These are phyloP conservation scores for Todiramphus saurophagus DNA, from an alignment of 2,113 vertebrate genomes.

Conservation along the genomic window DNA sequence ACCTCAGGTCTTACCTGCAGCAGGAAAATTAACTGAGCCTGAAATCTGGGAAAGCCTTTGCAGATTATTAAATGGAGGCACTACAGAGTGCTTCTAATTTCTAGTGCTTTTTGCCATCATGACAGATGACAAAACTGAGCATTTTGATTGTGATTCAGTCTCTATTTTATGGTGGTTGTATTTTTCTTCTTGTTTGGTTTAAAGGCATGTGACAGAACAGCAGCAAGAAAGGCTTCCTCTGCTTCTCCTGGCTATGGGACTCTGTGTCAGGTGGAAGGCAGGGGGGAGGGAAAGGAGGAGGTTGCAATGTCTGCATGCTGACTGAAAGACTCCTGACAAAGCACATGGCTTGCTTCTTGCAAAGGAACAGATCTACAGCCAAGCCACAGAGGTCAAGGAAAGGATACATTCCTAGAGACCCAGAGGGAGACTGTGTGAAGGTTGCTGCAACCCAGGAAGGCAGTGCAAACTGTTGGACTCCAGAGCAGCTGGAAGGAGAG, in stretches of 20 bases:
- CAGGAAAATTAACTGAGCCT: background rate
- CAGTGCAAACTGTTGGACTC: background rate
- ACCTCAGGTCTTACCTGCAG: background rate
- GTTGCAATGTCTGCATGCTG: background rate
- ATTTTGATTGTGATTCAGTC: background rate
- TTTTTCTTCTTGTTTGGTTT: background rate
- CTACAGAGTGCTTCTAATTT: background rate
- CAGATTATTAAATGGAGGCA: background rate
- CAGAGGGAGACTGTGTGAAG: constrained; percentile 25
- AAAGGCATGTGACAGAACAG: background rate
- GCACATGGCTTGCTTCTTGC: background rate
- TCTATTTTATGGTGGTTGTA: background rate
- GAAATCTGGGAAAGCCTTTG: background rate
- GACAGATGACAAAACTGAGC: background rate
- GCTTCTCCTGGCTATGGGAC: background rate
- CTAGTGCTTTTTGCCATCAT: background rate
- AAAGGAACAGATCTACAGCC: background rate
- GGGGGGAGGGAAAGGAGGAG: background rate
- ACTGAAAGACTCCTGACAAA: constrained; percentile 24
- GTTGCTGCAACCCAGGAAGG: constrained; percentile 25
- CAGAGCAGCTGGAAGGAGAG: constrained; percentile 40
- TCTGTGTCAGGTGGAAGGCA: background rate
- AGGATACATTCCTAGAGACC: constrained; percentile 64
- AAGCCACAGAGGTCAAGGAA: constrained; percentile 46
- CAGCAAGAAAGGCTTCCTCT: background rate